Evolutionary conservation across 2,113 vertebrate genomes (phyloP), one percentile per base, ranked within the genome.

Genomic region (Brachirus orientalis): DNA sequence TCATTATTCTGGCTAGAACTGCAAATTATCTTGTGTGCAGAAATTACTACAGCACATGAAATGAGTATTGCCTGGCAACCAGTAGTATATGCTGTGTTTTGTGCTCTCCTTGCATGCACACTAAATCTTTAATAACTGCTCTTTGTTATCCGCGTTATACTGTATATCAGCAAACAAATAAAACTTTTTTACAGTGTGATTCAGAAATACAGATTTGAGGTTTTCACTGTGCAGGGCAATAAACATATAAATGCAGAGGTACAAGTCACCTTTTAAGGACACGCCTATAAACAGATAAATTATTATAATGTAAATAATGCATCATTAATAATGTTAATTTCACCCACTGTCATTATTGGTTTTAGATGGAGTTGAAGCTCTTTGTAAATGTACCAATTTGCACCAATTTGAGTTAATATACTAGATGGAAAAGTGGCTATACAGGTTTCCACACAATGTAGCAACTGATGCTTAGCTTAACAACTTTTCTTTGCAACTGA

Each of bases 1-100:
- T 53, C 19, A 67, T 16, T 14, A 43, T 8, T 45, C n/a, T 57
- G 20, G 12, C 16, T 12, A 19, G n/a, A n/a, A n/a, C n/a, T n/a
- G n/a, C n/a, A n/a, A n/a, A n/a, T n/a, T n/a, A n/a, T n/a, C n/a
- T n/a, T n/a, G n/a, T n/a, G n/a, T n/a, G n/a, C n/a, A 33, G 64
- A 35, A 72, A 63, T 48, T 40, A 56, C 52, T 80, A 60, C 45
- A 53, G 68, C 66, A 65, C 46, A 58, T 69, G 19, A 36, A 19
- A 61, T 22, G 54, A 28, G 12, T 16, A 72, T 69, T 67, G 59
- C 65, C 61, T 68, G 70, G 71, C 62, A 76, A 74, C 63, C 12
- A 57, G 47, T 5, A 69, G 18, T 40, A 54, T 51, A 35, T 64
- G n/a, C 18, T 52, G 10, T 46, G 11, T 44, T 45, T 41, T 17